Evolutionary conservation across 2,113 vertebrate genomes (phyloP), one percentile per base, ranked within the genome.

Genomic region (Maccullochella peelii): DNA sequence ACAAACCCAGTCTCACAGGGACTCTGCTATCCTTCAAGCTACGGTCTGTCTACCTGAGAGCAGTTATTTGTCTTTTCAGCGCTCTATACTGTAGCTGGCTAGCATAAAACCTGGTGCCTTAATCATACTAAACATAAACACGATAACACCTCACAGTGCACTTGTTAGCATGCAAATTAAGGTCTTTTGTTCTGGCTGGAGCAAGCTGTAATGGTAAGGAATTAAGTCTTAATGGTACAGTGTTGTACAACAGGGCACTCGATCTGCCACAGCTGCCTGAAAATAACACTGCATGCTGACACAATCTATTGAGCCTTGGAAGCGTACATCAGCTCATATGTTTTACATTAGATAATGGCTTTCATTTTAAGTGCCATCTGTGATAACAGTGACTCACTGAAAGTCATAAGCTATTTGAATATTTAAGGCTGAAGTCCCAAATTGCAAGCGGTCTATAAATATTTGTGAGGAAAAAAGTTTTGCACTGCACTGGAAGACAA

Each of bases 81-180:
- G 59, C n/a, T n/a, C 68, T 27, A 5, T 30, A 42, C 33, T 62
- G 49, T 75, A 44, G 42, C 52, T 30, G 65, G 63, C 5, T 12
- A 14, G 2, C 10, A 59, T 59, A 1, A 77, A 47, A 77, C 74
- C 50, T 40, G 69, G 23, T 54, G n/a, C 5, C 36, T 30, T 50
- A 62, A 90, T 87, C 71, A 63, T 14, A 62, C 10, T 47, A 47
- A 82, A 42, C 10, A 20, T 58, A 68, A 33, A 67, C 77, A 82
- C 86, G 80, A 82, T 72, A 75, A 82, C 12, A 55, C 66, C 68
- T 61, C 38, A 72, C 44, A 36, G 62, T 67, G 59, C 55, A 79
- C 21, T 50, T 57, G 74, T 79, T 85, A 77, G 80, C 80, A 87
- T 89, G 83, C 71, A 72, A 65, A 90, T 79, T 25, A 44, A 47